Evolutionary conservation across 2,797 vertebrate species (phyloP).

Genomic region (Mormyrops attenuatus): DNA sequence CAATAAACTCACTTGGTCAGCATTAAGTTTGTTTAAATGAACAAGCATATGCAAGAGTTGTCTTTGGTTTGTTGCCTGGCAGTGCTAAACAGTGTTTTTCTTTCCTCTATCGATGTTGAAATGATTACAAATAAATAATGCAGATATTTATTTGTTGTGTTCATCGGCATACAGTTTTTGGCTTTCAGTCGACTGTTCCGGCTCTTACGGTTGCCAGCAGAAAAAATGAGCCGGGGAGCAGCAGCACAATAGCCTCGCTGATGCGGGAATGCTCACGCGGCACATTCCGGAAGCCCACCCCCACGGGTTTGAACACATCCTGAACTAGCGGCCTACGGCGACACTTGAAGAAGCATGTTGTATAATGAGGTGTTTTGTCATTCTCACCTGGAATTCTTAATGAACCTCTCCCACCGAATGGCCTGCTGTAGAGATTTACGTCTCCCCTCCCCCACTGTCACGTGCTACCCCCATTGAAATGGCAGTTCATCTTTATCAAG

Average conservation of each 20-base stretch:
- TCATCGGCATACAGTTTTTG: neutral
- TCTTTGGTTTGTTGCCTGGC: neutral
- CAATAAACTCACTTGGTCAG: conserved; percentile 16
- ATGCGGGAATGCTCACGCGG: conserved; percentile 30
- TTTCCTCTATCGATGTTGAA: neutral
- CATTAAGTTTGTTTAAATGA: conserved; percentile 32
- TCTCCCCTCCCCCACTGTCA: neutral
- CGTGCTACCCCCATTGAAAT: neutral
- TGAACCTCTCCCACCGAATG: neutral
- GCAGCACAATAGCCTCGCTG: conserved; percentile 20
- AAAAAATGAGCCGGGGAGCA: conserved; percentile 1
- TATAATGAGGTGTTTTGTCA: neutral
- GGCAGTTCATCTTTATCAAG: conserved; percentile 19
- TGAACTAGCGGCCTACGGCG: neutral
- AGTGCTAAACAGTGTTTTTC: conserved; percentile 15
- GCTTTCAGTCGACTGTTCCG: neutral
- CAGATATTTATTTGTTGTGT: conserved; percentile 4
- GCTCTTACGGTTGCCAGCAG: neutral
- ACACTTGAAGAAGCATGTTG: neutral
- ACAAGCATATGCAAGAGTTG: neutral
- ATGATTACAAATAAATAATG: neutral
- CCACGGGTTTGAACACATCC: neutral
- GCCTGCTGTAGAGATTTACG: neutral
- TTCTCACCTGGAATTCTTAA: conserved; percentile 3
- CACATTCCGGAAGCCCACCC: conserved; percentile 33